phyloP scores from a whole-genome alignment of 1,140 invertebrate species.

The Spodoptera frugiperda region DNA sequence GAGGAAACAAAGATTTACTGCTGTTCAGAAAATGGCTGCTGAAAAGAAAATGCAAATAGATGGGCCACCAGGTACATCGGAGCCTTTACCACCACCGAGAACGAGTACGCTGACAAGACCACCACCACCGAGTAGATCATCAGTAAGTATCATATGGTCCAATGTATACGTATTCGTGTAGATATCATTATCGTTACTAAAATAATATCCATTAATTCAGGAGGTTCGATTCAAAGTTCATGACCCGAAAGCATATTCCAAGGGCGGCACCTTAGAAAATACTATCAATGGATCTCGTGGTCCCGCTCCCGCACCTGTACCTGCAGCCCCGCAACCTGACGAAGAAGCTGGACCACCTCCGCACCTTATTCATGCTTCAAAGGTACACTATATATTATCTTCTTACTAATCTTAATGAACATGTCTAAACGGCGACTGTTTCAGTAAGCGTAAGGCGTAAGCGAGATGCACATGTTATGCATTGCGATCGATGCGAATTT shows the following conservation, averaged over 20 bases:
- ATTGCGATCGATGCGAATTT: background rate
- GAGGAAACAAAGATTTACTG: constrained; percentile 95
- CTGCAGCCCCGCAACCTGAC: constrained; percentile 80
- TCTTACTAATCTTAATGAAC: background rate
- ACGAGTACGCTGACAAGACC: constrained; percentile 76
- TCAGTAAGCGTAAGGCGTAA: background rate
- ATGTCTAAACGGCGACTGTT: constrained; percentile 4
- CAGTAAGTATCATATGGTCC: constrained; percentile 56
- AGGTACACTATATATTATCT: constrained; percentile 80
- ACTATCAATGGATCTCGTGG: constrained; percentile 92
- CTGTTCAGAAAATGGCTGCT: constrained; percentile 95
- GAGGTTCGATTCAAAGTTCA: constrained; percentile 97
- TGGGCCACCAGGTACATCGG: constrained; percentile 89
- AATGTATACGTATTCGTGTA: background rate
- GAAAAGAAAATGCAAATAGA: constrained; percentile 94
- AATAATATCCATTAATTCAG: constrained; percentile 87
- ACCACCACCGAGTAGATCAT: constrained; percentile 73
- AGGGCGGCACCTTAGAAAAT: constrained; percentile 94
- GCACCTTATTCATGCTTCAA: constrained; percentile 92
- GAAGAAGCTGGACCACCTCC: constrained; percentile 89
- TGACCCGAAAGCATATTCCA: constrained; percentile 95
- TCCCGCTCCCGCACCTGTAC: constrained; percentile 55
- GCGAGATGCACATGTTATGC: constrained; percentile 12
- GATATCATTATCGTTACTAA: background rate
- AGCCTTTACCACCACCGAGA: constrained; percentile 91